These are phyloP conservation scores for Cetonia aurata DNA, from an alignment of 2,888 invertebrate genomes.

Conservation along the genomic window DNA sequence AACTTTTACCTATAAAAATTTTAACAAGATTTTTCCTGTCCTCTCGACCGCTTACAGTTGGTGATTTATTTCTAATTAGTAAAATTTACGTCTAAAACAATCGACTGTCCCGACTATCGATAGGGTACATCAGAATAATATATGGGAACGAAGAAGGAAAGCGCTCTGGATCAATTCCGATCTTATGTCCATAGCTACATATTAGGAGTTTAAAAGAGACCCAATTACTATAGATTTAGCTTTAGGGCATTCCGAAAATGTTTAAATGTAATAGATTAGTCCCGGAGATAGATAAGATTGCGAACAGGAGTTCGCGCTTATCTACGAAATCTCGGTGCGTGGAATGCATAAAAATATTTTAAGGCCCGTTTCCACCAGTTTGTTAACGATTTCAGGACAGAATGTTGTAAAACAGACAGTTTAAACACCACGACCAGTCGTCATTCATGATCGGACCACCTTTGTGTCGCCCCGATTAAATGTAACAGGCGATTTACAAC, in stretches of 20 bases:
- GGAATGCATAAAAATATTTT: conserved; percentile 46
- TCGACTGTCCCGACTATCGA: neutral
- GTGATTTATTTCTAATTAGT: conserved; percentile 38
- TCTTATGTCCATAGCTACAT: neutral
- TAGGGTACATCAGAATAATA: conserved; percentile 14
- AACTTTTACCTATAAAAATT: conserved; percentile 28
- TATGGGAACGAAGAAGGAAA: conserved; percentile 3
- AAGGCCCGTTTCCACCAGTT: conserved; percentile 43
- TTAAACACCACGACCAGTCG: conserved; percentile 48
- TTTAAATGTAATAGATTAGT: conserved; percentile 41
- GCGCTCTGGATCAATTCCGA: conserved; percentile 3
- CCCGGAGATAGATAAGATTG: conserved; percentile 37
- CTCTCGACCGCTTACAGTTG: conserved; percentile 2
- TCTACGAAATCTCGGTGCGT: conserved; percentile 44
- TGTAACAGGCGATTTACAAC: conserved; percentile 20
- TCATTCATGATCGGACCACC: conserved; percentile 47
- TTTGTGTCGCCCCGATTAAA: conserved; percentile 44
- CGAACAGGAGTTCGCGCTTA: conserved; percentile 38
- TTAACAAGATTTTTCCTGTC: conserved; percentile 27
- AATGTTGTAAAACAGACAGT: conserved; percentile 50
- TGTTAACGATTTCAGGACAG: conserved; percentile 48
- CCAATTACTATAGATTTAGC: conserved; percentile 37
- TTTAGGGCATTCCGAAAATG: conserved; percentile 37
- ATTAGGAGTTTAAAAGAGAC: conserved; percentile 30
- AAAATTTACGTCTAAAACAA: conserved; percentile 37